A percentile compares a stretch with the other conserved stretches of the same genome.
Conservation (phyloP, 1,140 invertebrate genomes). For the Drosophila lacertosa region DNA sequence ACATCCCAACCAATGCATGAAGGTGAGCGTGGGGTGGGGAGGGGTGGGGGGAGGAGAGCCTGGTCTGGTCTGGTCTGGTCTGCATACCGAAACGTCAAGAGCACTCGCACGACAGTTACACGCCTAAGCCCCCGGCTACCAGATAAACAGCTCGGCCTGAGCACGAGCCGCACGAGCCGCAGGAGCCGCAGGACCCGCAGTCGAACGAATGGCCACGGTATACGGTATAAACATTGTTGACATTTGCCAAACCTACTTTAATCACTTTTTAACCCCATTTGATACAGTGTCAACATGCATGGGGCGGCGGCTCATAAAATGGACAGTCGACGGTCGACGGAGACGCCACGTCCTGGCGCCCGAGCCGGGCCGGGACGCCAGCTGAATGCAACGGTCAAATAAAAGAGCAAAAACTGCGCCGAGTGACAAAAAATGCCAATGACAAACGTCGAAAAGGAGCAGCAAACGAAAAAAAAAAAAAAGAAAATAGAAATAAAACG, state of each 20-base stretch:
- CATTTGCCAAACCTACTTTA: conserved; percentile 83
- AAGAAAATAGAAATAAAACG: conserved; percentile 26
- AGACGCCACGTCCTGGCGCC: conserved; percentile 1
- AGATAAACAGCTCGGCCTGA: neutral
- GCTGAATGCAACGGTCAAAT: conserved; percentile 43
- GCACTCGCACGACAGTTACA: conserved; percentile 78
- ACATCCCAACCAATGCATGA: conserved; percentile 30
- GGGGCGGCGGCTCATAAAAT: conserved; percentile 74
- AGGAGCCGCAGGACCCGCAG: conserved; percentile 22
- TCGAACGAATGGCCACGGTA: conserved; percentile 58
- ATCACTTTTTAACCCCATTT: conserved; percentile 84
- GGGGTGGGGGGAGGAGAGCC: neutral
- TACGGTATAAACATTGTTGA: conserved; percentile 82
- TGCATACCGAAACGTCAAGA: conserved; percentile 75
- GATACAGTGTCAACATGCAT: conserved; percentile 82
- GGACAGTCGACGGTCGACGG: conserved; percentile 48
- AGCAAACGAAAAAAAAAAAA: conserved; percentile 43
- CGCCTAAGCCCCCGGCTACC: conserved; percentile 61
- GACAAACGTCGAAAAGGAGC: conserved; percentile 73
- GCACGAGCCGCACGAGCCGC: no score
- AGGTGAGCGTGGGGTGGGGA: neutral
- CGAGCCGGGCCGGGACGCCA: conserved; percentile 4
- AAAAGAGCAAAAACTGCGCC: conserved; percentile 41
- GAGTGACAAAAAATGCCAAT: conserved; percentile 74
- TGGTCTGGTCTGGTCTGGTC: no score